Percentiles rank a stretch among this genome's conserved stretches.
These are phyloP conservation scores for Rhynchopsitta pachyrhyncha DNA, from an alignment of 2,113 vertebrate species.

Conservation along the genomic window DNA sequence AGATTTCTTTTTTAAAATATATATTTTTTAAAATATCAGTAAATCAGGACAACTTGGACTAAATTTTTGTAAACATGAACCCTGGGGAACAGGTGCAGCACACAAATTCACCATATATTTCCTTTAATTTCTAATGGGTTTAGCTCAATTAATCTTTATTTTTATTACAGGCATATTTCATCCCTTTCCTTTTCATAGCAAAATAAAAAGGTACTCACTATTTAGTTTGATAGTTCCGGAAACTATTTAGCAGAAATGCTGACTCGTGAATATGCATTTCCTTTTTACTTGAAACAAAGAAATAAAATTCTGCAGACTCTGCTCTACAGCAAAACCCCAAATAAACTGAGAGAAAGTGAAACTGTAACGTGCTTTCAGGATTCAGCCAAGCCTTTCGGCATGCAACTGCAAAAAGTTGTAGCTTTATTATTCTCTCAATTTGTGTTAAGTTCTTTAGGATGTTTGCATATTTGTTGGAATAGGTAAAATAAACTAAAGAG, in stretches of 20 bases:
- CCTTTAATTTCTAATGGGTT: neutral
- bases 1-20: rapidly evolving
- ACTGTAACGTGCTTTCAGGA: neutral
- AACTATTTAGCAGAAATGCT: neutral
- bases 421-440: neutral
- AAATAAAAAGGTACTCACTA: neutral
- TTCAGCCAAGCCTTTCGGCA: neutral
- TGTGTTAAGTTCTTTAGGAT: neutral
- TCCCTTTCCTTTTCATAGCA: neutral
- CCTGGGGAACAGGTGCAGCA: neutral
- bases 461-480: neutral
- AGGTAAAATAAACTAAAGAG: neutral
- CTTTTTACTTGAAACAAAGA: neutral
- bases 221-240: neutral
- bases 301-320: neutral
- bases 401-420: neutral
- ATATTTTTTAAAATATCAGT: neutral
- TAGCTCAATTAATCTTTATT: neutral
- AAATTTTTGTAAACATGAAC: neutral
- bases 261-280: neutral
- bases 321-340: neutral
- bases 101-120: rapidly evolving
- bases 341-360: neutral
- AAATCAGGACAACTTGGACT: neutral
- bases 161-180: neutral